Conservation (phyloP, 2,113 vertebrate species). For the Aldabrachelys gigantea region DNA sequence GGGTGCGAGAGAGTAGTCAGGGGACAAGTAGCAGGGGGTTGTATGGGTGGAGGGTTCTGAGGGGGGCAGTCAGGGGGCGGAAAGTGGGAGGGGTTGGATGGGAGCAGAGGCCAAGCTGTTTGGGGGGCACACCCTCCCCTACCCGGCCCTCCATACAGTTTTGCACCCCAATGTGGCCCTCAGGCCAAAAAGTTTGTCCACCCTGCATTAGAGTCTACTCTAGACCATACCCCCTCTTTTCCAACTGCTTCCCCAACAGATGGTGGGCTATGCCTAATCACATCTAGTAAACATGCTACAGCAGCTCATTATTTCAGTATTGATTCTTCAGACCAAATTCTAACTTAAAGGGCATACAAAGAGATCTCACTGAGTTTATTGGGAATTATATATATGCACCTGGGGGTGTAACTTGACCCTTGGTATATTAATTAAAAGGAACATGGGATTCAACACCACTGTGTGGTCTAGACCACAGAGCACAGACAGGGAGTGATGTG, state of each 20-base stretch:
- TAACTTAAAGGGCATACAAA: not conserved
- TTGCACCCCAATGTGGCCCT: too few relatives aligned
- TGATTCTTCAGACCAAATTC: not conserved
- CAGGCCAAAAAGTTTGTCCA: too few relatives aligned
- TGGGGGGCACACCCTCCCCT: too few relatives aligned
- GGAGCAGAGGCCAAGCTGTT: too few relatives aligned
- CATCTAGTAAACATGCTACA: not conserved
- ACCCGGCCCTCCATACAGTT: too few relatives aligned
- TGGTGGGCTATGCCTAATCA: not conserved
- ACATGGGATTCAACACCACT: not conserved
- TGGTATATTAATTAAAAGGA: not conserved
- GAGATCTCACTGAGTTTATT: fast-evolving
- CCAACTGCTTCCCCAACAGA: not conserved
- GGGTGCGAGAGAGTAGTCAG: too few relatives aligned
- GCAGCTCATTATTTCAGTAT: not conserved
- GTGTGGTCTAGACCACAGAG: not conserved
- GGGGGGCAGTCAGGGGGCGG: too few relatives aligned
- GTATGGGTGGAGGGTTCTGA: too few relatives aligned
- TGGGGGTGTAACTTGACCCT: not conserved
- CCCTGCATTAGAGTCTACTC: not conserved
- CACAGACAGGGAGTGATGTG: not conserved
- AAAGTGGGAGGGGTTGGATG: too few relatives aligned
- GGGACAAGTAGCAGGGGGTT: too few relatives aligned
- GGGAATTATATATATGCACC: fast-evolving
- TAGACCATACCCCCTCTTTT: not conserved